Evolutionary conservation across 2,797 vertebrate genomes (phyloP).

Genomic region (Smutsia gigantea): DNA sequence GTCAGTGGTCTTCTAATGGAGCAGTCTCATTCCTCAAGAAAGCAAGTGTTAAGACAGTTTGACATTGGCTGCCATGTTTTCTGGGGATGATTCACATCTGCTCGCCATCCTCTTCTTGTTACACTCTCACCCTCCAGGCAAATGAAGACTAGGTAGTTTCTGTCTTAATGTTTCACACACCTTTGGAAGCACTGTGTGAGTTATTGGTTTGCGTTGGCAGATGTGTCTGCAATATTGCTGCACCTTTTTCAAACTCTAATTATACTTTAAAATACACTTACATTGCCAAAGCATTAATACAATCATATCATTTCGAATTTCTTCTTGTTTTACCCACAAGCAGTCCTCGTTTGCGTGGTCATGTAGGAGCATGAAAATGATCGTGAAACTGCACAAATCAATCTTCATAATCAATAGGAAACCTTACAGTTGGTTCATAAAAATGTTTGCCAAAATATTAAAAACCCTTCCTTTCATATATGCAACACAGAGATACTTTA

Average conservation of each 20-base stretch:
- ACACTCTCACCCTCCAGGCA: not conserved
- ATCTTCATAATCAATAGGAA: not conserved
- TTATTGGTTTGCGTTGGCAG: not conserved
- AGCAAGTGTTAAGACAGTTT: not conserved
- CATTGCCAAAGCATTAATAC: not conserved
- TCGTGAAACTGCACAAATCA: not conserved
- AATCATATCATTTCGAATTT: conserved; percentile 30
- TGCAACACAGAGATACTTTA: not conserved
- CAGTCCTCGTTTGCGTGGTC: not conserved
- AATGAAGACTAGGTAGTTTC: not conserved
- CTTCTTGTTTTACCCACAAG: not conserved
- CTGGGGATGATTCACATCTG: not conserved
- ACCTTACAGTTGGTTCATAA: not conserved
- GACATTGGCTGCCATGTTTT: not conserved
- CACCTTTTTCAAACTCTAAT: not conserved
- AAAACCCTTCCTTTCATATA: not conserved
- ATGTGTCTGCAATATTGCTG: not conserved
- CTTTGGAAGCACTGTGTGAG: not conserved
- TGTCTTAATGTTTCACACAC: not conserved
- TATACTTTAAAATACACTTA: conserved; percentile 29
- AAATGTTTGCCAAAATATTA: not conserved
- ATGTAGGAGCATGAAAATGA: not conserved
- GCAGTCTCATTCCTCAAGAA: not conserved
- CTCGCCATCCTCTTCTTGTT: not conserved
- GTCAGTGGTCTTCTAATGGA: not conserved